Evolutionary conservation across 2,113 vertebrate genomes (phyloP), one percentile per base, ranked within the genome.

Genomic region (Xiphophorus maculatus): DNA sequence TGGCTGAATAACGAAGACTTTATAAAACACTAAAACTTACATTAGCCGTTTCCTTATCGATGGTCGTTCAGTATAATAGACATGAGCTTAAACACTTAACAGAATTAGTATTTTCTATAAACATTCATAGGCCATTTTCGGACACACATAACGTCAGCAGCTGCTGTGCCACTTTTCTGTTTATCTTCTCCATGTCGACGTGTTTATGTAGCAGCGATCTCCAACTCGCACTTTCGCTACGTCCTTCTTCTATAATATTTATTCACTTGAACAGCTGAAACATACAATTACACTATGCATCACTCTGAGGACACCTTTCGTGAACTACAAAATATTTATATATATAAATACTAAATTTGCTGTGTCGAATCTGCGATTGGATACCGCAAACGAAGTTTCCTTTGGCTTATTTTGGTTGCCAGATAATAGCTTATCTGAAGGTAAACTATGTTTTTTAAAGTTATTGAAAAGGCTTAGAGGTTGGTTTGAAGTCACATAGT

Each of bases 131-230:
- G 67, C 17, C 30, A 5, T 22, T 25, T 64, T 69, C 58, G 40
- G 42, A 62, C 42, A 51, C 35, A 66, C 30, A 80, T 54, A 71
- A 74, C 83, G 76, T 84, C 82, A 84, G 63, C 72, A 58, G 68
- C 37, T 37, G 25, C 75, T 22, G 67, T 22, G 76, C 82, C 40
- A 77, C 89, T 85, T 77, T 77, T 85, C 75, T 93, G 93, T 95
- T 95, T 95, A 93, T 91, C 84, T 91, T 89, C 81, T 81, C 91
- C 90, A 91, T 88, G 87, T 89, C 89, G 86, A 92, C 91, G 90
- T 94, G 89, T 91, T 90, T 77, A 6, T 58, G 17, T 66, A 64
- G 64, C 63, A 32, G 29, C 5, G 0, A 8, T 27, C 89, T 81
- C 66, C 9, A 28, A 4, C 4, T 4, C 0, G 77, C 89, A 91